phyloP scores from a whole-genome alignment of 2,888 invertebrate genomes.

The Mellilla xanthometata region DNA sequence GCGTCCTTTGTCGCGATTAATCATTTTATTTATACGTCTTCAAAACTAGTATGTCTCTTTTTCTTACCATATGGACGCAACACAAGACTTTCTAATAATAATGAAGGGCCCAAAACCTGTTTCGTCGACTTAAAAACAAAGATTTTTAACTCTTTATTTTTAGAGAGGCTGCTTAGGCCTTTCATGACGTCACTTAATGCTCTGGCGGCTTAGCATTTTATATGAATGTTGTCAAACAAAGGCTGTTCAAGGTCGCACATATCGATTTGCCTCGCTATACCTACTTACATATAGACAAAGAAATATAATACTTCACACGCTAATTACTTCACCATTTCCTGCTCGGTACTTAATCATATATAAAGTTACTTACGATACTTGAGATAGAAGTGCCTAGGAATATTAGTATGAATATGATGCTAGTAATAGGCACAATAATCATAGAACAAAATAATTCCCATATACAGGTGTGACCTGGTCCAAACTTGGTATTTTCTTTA shows the following conservation, averaged over 20 bases:
- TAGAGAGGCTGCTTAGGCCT: slow-evolving; percentile 12
- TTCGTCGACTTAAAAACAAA: slow-evolving; percentile 4
- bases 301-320: slow-evolving; percentile 5
- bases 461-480: too few species aligned
- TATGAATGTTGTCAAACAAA: slow-evolving; percentile 53
- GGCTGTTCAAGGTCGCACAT: slow-evolving; percentile 48
- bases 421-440: too few species aligned
- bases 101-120: neutral
- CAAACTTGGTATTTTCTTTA: too few species aligned
- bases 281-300: slow-evolving; percentile 5
- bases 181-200: slow-evolving; percentile 36
- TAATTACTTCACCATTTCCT: too few species aligned
- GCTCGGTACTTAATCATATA: too few species aligned
- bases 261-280: neutral
- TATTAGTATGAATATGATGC: too few species aligned
- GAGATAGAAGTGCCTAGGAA: too few species aligned
- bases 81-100: neutral
- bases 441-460: too few species aligned
- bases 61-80: neutral
- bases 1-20: slow-evolving; percentile 42
- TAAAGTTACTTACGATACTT: too few species aligned
- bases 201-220: slow-evolving; percentile 15
- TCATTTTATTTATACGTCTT: slow-evolving; percentile 10
- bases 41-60: slow-evolving; percentile 9
- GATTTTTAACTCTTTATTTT: neutral